These are phyloP conservation scores for Triplophysa dalaica DNA, from an alignment of 2,113 vertebrate species.

Conservation along the genomic window DNA sequence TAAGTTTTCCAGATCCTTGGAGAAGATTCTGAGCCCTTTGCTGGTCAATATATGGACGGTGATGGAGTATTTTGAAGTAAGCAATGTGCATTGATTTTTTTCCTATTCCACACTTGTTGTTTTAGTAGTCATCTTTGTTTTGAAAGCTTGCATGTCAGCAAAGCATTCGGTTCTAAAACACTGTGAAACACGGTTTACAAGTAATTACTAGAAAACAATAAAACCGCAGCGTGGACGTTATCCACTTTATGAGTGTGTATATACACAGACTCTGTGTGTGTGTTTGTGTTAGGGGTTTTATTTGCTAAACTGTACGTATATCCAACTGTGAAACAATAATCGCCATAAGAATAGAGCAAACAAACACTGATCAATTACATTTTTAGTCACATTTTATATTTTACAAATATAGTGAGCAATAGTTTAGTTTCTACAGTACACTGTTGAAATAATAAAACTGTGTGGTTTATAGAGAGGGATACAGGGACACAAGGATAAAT, in stretches of 20 bases:
- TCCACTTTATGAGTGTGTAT: constrained; percentile 16
- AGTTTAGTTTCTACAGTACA: neutral
- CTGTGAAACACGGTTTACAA: constrained; percentile 49
- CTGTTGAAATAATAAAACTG: neutral
- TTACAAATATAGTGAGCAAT: too few relatives aligned
- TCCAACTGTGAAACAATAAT: neutral
- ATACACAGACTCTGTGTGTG: constrained; percentile 14
- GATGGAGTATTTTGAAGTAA: neutral
- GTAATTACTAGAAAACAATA: constrained; percentile 54
- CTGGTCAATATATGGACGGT: neutral
- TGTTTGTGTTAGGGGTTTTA: constrained; percentile 11
- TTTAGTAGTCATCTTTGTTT: constrained; percentile 41
- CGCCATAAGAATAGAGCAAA: neutral
- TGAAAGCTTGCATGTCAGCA: constrained; percentile 48
- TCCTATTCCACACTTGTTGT: constrained; percentile 14
- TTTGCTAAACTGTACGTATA: neutral
- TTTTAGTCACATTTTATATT: too few relatives aligned
- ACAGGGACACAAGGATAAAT: too few relatives aligned
- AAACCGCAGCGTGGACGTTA: constrained; percentile 47
- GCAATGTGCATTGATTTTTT: constrained; percentile 25
- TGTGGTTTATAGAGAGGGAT: too few relatives aligned
- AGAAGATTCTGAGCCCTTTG: constrained; percentile 14
- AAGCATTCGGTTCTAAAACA: constrained; percentile 48
- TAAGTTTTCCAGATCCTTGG: constrained; percentile 1
- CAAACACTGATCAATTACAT: too few relatives aligned